These are phyloP conservation scores for Dinoponera quadriceps DNA, from an alignment of 1,140 invertebrate genomes.

Conservation along the genomic window DNA sequence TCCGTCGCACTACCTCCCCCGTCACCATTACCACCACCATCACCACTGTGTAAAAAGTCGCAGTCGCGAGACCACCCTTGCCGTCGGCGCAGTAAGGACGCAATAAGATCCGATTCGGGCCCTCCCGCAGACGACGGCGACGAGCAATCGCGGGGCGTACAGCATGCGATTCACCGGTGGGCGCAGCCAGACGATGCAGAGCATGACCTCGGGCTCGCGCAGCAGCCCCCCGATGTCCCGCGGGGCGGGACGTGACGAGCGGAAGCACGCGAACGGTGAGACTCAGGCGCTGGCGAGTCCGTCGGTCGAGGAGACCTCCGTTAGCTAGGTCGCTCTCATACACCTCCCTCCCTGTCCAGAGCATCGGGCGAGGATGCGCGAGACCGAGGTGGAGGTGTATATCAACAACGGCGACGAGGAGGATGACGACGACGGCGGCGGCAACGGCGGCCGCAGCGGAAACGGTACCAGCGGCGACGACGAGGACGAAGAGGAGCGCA, in stretches of 20 bases:
- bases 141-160: slow-evolving; percentile 78
- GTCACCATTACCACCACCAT: too few relatives aligned
- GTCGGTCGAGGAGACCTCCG: slow-evolving; percentile 83
- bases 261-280: slow-evolving; percentile 82
- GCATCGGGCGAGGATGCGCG: slow-evolving; percentile 57
- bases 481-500: slow-evolving; percentile 56
- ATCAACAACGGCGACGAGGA: slow-evolving; percentile 54
- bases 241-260: slow-evolving; percentile 64
- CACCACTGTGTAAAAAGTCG: too few relatives aligned
- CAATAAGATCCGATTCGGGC: slow-evolving; percentile 5
- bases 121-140: slow-evolving; percentile 67
- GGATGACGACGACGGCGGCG: not conserved
- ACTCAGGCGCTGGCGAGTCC: slow-evolving; percentile 80
- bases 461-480: slow-evolving; percentile 19
- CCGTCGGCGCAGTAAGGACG: not conserved
- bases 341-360: slow-evolving; percentile 76
- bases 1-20: too few relatives aligned
- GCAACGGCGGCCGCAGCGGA: too few relatives aligned
- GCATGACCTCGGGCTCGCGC: slow-evolving; percentile 83
- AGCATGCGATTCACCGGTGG: slow-evolving; percentile 83
- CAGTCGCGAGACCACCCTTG: too few relatives aligned
- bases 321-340: slow-evolving; percentile 82
- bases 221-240: slow-evolving; percentile 81
- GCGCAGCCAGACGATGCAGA: slow-evolving; percentile 85
- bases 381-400: slow-evolving; percentile 73